phyloP scores from a whole-genome alignment of 2,888 invertebrate genomes.

The Cyrtodaria siliqua region DNA sequence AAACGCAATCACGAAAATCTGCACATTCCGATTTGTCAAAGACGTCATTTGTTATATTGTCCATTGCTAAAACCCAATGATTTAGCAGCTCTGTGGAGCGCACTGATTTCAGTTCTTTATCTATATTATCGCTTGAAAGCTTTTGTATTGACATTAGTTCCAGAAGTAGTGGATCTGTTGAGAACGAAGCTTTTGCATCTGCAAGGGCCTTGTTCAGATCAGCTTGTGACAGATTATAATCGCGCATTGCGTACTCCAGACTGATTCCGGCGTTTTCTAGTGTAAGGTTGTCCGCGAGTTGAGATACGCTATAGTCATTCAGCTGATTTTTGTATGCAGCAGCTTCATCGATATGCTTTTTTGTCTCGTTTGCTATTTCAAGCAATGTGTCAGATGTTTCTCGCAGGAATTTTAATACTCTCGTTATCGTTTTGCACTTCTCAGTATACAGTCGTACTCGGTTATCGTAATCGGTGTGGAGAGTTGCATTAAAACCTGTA shows the following conservation, averaged over 20 bases:
- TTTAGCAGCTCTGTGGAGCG: neutral
- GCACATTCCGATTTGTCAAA: constrained; percentile 33
- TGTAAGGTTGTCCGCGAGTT: constrained; percentile 6
- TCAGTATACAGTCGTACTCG: constrained; percentile 23
- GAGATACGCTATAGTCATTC: neutral
- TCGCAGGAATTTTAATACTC: constrained; percentile 11
- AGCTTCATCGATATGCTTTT: constrained; percentile 2
- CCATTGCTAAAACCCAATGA: constrained; percentile 26
- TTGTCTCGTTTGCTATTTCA: constrained; percentile 32
- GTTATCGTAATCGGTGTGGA: constrained; percentile 1
- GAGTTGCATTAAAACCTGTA: constrained; percentile 3
- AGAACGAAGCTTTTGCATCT: constrained; percentile 13
- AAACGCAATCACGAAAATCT: constrained; percentile 35
- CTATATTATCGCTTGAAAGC: constrained; percentile 2
- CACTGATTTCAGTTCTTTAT: constrained; percentile 16
- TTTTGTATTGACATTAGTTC: neutral
- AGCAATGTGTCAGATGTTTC: constrained; percentile 16
- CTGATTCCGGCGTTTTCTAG: constrained; percentile 24
- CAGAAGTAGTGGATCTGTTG: constrained; percentile 24
- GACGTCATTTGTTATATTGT: constrained; percentile 17
- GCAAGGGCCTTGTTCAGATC: constrained; percentile 22
- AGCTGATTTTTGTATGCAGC: constrained; percentile 1
- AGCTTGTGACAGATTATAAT: constrained; percentile 36
- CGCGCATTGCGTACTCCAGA: constrained; percentile 15
- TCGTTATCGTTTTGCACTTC: constrained; percentile 31